phyloP scores from a whole-genome alignment of 2,797 vertebrate genomes.

The Gila robusta region DNA sequence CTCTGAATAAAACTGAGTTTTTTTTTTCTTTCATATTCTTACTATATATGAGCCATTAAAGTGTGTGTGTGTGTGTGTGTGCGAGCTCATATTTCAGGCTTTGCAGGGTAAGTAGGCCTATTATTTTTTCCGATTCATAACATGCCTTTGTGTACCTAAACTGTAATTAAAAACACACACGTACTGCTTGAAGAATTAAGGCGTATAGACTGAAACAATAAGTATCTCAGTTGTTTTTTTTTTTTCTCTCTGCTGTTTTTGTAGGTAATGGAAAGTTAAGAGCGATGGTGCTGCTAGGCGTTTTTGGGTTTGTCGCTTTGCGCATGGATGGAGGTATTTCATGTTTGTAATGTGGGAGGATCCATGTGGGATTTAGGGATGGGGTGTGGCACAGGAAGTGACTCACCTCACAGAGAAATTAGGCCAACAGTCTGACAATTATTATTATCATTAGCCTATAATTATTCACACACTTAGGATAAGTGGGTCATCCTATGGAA shows the following conservation, averaged over 20 bases:
- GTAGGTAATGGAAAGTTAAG: slow-evolving; percentile 21
- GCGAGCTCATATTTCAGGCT: too few species aligned
- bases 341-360: slow-evolving; percentile 22
- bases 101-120: too few species aligned
- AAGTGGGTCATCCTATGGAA: not conserved
- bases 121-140: not conserved
- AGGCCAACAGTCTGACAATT: not conserved
- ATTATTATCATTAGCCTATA: not conserved
- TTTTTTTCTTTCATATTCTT: not conserved
- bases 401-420: slow-evolving; percentile 5
- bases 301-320: slow-evolving; percentile 16
- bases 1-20: not conserved
- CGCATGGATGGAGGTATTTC: slow-evolving; percentile 1
- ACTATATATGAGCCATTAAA: too few species aligned
- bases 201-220: not conserved
- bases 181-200: not conserved
- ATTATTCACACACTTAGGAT: not conserved
- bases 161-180: not conserved
- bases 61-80: too few species aligned
- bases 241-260: not conserved
- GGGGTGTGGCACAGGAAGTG: slow-evolving; percentile 31
- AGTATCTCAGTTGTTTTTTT: not conserved
- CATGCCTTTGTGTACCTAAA: not conserved
- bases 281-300: not conserved
- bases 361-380: slow-evolving; percentile 11